These are phyloP conservation scores for Linnaemya vulpina DNA, from an alignment of 2,888 invertebrate genomes.

Conservation along the genomic window DNA sequence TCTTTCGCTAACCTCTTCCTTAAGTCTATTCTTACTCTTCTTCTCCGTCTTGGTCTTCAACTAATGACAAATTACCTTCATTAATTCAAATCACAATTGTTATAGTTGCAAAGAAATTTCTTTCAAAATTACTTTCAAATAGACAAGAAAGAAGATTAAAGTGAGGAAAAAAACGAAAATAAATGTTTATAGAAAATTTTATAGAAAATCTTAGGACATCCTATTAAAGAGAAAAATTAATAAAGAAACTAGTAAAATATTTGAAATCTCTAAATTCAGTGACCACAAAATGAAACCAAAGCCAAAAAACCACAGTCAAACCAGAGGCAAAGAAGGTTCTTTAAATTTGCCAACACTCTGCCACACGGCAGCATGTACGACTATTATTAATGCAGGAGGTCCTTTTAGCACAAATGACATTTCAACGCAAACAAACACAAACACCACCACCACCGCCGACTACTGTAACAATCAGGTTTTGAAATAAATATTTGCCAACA, in stretches of 20 bases:
- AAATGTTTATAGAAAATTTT: too few species aligned
- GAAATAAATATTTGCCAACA: constrained; percentile 39
- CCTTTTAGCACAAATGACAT: constrained; percentile 50
- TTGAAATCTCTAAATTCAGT: constrained; percentile 42
- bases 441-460: background rate
- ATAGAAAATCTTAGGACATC: background rate
- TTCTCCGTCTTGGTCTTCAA: background rate
- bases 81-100: constrained; percentile 31
- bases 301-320: constrained; percentile 37
- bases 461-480: background rate
- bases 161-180: background rate
- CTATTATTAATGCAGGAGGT: background rate
- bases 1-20: background rate
- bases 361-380: background rate
- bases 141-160: background rate
- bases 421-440: background rate
- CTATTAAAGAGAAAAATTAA: background rate
- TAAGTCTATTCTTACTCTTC: background rate
- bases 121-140: constrained; percentile 12
- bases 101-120: constrained; percentile 11
- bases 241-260: constrained; percentile 22
- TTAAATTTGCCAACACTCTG: constrained; percentile 7
- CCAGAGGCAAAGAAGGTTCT: constrained; percentile 36
- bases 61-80: constrained; percentile 41
- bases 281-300: constrained; percentile 44